Evolutionary conservation across 2,113 vertebrate genomes (phyloP), one percentile per base, ranked within the genome.

Genomic region (Pachycephala philippinensis): DNA sequence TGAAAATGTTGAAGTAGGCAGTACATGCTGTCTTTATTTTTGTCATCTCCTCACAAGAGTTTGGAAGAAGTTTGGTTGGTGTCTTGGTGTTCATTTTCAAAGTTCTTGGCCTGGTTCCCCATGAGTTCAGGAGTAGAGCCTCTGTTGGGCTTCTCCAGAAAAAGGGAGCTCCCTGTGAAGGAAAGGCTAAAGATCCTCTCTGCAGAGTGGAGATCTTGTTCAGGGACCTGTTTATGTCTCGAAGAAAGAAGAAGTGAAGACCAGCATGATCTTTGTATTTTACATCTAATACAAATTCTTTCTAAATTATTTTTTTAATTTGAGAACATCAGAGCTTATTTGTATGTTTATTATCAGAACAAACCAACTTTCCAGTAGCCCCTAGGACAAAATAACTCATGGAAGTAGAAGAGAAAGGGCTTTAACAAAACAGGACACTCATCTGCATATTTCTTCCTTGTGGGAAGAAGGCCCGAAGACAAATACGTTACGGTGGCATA

Each of bases 401-500:
- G 16, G 77, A 82, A 84, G 76, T 87, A 93, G 91, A 88, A 94
- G 49, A 83, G 44, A 53, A 72, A 89, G 10, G 44, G 9, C n/a
- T 82, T 44, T 75, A 92, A 78, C 15, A 60, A 75, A 94, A 82
- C 40, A 82, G 65, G 80, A 52, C 3, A 9, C 22, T 92, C 16
- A 90, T 95, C 56, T 95, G 65, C 95, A 95, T 95, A 78, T 94
- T 92, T 91, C 31, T 79, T 5, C 84, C 91, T 94, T 2, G 2
- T 65, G 65, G 93, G 77, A 60, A 91, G 80, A 93, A 60, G 81
- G 66, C 81, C 39, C 10, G 70, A 87, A 84, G 83, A 60, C 80
- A 95, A 89, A 70, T 54, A 42, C 4, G 22, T 79, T 63, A 60
- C 0, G 4, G 76, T 74, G 52, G 23, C 40, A 87, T 88, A 84